phyloP scores from a whole-genome alignment of 2,113 vertebrate genomes.

The Aegotheles bennettii region DNA sequence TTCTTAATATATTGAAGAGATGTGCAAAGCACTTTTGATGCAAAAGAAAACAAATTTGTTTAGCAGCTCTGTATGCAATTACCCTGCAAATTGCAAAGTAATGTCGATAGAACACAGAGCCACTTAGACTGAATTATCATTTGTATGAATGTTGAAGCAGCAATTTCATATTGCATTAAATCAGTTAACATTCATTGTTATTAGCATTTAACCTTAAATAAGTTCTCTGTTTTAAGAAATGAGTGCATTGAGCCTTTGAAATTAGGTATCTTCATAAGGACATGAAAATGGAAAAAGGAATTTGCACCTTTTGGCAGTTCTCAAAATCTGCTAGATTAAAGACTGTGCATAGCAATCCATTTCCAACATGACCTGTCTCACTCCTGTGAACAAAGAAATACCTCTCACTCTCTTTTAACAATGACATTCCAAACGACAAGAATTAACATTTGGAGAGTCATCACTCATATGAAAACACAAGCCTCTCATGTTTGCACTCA shows the following conservation, averaged over 20 bases:
- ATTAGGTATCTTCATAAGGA: background rate
- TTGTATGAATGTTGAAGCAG: constrained; percentile 19
- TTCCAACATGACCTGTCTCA: background rate
- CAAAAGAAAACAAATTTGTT: constrained; percentile 53
- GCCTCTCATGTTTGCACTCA: background rate
- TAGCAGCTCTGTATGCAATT: constrained; percentile 26
- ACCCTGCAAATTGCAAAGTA: constrained; percentile 36
- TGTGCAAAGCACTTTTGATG: background rate
- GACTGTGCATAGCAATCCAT: background rate
- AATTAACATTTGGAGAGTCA: background rate
- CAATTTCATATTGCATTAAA: constrained; percentile 51
- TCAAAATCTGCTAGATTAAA: background rate
- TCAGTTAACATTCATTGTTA: constrained; percentile 41
- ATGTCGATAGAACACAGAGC: constrained; percentile 29
- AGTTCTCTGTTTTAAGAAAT: constrained; percentile 35
- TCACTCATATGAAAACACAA: background rate
- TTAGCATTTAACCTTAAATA: constrained; percentile 43
- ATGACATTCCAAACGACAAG: background rate
- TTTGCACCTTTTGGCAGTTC: background rate
- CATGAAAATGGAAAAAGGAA: background rate
- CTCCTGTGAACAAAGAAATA: background rate
- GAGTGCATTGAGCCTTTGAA: background rate
- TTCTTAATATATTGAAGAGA: background rate
- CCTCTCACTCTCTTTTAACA: background rate
- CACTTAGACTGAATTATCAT: constrained; percentile 39